These are phyloP conservation scores for Lophotriccus pileatus DNA, from an alignment of 2,797 vertebrate genomes.

Conservation along the genomic window DNA sequence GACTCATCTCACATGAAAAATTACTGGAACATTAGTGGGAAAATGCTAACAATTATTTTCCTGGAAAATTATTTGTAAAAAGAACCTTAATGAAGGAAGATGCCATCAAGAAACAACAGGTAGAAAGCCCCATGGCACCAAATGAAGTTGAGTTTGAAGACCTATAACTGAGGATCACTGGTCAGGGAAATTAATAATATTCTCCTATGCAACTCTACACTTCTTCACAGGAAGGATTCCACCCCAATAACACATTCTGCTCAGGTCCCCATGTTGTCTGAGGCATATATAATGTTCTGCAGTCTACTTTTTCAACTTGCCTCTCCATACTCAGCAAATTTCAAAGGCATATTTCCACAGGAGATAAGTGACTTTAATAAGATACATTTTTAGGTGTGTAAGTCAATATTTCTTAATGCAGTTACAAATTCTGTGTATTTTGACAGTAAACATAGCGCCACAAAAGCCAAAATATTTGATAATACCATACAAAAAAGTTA, in stretches of 20 bases:
- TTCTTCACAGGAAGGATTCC: neutral
- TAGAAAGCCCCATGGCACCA: neutral
- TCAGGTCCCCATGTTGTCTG: neutral
- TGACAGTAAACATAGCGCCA: neutral
- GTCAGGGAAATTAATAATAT: neutral
- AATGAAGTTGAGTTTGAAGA: neutral
- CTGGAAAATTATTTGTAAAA: neutral
- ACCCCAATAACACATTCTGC: accelerated
- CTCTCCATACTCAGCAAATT: neutral
- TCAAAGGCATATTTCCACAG: neutral
- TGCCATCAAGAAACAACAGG: neutral
- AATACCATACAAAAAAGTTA: neutral
- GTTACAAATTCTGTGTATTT: neutral
- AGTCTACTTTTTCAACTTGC: neutral
- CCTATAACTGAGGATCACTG: accelerated
- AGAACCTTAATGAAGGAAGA: neutral
- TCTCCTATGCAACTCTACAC: neutral
- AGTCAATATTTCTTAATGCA: neutral
- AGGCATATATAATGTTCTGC: neutral
- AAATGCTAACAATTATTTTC: neutral
- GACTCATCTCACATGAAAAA: neutral
- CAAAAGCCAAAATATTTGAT: neutral
- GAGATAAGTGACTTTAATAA: neutral
- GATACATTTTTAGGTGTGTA: neutral
- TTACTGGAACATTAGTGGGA: neutral